Evolutionary conservation across 1,140 invertebrate genomes (phyloP), one percentile per base, ranked within the genome.

Genomic region (Drosophila yakuba): DNA sequence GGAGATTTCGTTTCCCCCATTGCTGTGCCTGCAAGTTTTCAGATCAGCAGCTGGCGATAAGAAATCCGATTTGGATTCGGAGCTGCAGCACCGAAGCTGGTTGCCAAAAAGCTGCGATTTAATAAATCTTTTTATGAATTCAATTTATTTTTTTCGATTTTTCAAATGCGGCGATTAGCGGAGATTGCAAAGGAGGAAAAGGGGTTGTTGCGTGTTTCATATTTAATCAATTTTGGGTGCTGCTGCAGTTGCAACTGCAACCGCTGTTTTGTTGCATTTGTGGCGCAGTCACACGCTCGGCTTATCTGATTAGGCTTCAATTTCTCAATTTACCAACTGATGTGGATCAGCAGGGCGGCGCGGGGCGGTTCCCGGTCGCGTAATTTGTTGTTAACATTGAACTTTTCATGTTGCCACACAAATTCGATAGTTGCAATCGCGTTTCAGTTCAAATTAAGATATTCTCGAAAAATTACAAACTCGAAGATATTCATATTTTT

Each of bases 111-210:
- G 73, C 32, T 83, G 73, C 77, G 69, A 88, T 84, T 82, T 83
- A 78, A 89, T 89, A 84, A 88, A 89, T 89, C 80, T 89, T 88
- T 86, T 83, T 72, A 77, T 88, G 79, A 88, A 88, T 88, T 89
- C 80, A 80, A 84, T 78, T 89, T 84, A 80, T 88, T 89, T 89
- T 83, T 78, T 75, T 39, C 68, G 75, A 80, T 88, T 89, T 80
- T 83, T 89, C 73, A 89, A 86, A 74, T 77, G 43, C 35, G 56
- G 75, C 20, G 80, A 78, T 83, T 68, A 57, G 39, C 32, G 28
- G 17, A 15, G 38, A 45, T 63, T 17, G 25, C 45, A 39, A 12
- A 12, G 38, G 10, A 11, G 32, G 32, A 12, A 38, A 14, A 12
- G 47, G 25, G 44, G 63, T 36, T 12, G 35, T 88, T 89, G 84